These are phyloP conservation scores for Phorcus lineatus DNA, from an alignment of 2,888 invertebrate species.

Conservation along the genomic window DNA sequence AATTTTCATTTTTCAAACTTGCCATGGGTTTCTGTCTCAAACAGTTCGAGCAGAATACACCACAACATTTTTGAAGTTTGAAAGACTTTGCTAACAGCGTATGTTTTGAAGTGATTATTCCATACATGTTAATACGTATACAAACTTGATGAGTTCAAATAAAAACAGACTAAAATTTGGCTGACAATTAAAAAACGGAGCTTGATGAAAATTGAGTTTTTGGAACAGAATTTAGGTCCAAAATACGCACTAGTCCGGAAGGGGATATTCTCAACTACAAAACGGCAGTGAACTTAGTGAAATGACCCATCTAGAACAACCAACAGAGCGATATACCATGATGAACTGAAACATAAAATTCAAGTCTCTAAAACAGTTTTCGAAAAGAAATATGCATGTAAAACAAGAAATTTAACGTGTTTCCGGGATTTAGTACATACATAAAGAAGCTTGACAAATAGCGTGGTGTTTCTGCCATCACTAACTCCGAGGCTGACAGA, in stretches of 20 bases:
- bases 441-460: not conserved
- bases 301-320: too few relatives aligned
- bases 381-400: not conserved
- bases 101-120: not conserved
- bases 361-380: not conserved
- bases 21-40: not conserved
- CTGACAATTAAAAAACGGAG: not conserved
- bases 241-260: not conserved
- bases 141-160: not conserved
- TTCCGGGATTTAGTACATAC: constrained; percentile 1
- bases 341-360: not conserved
- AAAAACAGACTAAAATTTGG: constrained; percentile 1
- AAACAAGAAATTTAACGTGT: not conserved
- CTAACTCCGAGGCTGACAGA: not conserved
- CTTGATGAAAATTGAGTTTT: not conserved
- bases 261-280: not conserved
- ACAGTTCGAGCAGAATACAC: not conserved
- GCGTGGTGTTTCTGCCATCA: not conserved
- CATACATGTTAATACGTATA: not conserved
- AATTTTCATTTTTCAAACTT: constrained; percentile 17
- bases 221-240: not conserved
- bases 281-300: not conserved
- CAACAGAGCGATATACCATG: not conserved
- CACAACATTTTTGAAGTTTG: constrained; percentile 1
- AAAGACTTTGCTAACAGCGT: not conserved